Evolutionary conservation across 1,140 invertebrate genomes (phyloP).

Genomic region (Anastrepha obliqua): DNA sequence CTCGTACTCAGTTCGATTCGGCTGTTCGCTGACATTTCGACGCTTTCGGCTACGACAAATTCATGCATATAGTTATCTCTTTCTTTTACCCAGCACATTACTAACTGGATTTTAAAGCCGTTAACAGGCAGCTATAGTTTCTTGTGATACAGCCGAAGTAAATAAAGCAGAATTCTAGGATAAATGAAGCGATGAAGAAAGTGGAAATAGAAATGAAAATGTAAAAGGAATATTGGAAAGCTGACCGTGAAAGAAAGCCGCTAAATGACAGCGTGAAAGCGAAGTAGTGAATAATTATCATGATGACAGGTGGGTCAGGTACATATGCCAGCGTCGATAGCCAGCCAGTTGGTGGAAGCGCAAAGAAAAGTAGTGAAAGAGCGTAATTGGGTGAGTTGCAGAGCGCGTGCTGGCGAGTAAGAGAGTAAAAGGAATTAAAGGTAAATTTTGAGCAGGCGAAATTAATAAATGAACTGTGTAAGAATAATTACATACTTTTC

Average conservation of each 20-base stretch:
- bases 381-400: not conserved
- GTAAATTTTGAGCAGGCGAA: too few relatives aligned
- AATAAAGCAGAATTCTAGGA: not conserved
- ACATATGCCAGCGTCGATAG: not conserved
- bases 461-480: too few relatives aligned
- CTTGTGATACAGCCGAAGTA: not conserved
- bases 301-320: not conserved
- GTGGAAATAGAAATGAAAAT: not conserved
- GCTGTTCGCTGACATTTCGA: not conserved
- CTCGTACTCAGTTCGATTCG: not conserved
- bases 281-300: constrained; percentile 10
- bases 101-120: not conserved
- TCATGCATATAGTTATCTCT: not conserved
- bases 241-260: constrained; percentile 47
- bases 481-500: too few relatives aligned
- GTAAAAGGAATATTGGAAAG: not conserved
- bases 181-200: not conserved
- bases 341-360: not conserved
- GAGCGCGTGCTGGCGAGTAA: not conserved
- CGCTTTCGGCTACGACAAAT: not conserved
- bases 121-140: not conserved
- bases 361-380: not conserved
- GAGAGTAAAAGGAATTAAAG: not conserved
- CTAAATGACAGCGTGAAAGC: constrained; percentile 20
- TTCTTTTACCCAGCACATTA: not conserved